Evolutionary conservation across 1,140 invertebrate genomes (phyloP), one percentile per base, ranked within the genome.

Genomic region (Heliconius himera): DNA sequence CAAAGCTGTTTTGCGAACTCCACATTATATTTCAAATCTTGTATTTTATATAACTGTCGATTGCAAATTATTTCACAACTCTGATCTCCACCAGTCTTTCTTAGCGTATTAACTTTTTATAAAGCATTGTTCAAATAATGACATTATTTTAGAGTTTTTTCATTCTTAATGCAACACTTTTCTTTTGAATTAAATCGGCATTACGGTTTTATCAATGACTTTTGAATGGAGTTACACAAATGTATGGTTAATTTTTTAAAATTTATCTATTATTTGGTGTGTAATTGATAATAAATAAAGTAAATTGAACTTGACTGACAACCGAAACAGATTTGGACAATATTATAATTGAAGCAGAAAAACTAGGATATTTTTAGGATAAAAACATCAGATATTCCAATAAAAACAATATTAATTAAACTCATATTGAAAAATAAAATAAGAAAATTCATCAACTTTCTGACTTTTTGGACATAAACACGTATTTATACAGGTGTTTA

Each of bases 31-130:
- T 80, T 76, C 78, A 72, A 80, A 38, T 60, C 56, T 79, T 76
- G 77, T 89, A 85, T 89, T 93, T 94, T 94, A 93, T 94, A 94
- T 92, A 93, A 92, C 87, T 81, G 73, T 51, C 70, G 83, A 85
- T 92, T 89, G 90, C 91, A 81, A 84, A n/a, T 38, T 88, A 83
- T 94, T 92, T 90, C 88, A 85, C 88, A 91, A 92, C 49, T 36
- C 46, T 16, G 29, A 8, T 75, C 73, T 20, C 74, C 36, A 29
- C 36, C 70, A 38, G 22, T 72, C 70, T 70, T 79, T 79, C 73
- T 60, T 33, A 54, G 33, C 46, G 49, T 49, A 41, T 75, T 79
- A 60, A 38, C 60, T 79, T 76, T 74, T 80, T 73, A 33, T 36
- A 72, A 72, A 20, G 18, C 36, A 8, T 70, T 60, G 54, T 66